These are phyloP conservation scores for Dolichallabes microphthalmus DNA, from an alignment of 2,113 vertebrate genomes.

Conservation along the genomic window DNA sequence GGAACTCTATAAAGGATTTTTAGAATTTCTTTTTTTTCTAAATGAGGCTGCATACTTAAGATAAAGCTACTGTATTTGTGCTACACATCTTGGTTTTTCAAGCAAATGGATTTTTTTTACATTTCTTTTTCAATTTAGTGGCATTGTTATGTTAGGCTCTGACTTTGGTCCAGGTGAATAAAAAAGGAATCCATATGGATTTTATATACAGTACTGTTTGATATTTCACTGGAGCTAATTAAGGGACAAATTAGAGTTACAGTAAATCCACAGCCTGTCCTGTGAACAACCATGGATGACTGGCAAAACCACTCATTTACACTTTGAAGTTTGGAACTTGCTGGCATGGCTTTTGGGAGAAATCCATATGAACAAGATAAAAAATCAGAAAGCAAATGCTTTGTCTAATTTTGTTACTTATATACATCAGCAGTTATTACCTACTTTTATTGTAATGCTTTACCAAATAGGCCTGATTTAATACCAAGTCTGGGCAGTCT, in stretches of 20 bases:
- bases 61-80: slow-evolving; percentile 37
- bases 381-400: not conserved
- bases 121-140: not conserved
- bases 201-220: not conserved
- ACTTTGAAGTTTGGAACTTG: not conserved
- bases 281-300: not conserved
- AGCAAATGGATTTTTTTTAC: not conserved
- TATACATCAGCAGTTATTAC: not conserved
- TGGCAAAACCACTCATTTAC: not conserved
- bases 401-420: not conserved
- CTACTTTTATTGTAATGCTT: not conserved
- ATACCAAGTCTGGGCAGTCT: not conserved
- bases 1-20: not conserved
- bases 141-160: not conserved
- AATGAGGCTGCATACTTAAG: slow-evolving; percentile 29
- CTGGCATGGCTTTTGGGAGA: not conserved
- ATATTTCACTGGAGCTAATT: not conserved
- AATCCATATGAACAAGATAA: not conserved
- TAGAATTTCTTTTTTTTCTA: not conserved
- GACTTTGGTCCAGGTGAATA: not conserved
- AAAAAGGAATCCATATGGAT: not conserved
- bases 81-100: slow-evolving; percentile 37
- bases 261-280: not conserved
- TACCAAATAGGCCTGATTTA: not conserved
- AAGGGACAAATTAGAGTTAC: not conserved